Conservation (phyloP, 2,888 invertebrate species). For the Therioaphis trifolii region DNA sequence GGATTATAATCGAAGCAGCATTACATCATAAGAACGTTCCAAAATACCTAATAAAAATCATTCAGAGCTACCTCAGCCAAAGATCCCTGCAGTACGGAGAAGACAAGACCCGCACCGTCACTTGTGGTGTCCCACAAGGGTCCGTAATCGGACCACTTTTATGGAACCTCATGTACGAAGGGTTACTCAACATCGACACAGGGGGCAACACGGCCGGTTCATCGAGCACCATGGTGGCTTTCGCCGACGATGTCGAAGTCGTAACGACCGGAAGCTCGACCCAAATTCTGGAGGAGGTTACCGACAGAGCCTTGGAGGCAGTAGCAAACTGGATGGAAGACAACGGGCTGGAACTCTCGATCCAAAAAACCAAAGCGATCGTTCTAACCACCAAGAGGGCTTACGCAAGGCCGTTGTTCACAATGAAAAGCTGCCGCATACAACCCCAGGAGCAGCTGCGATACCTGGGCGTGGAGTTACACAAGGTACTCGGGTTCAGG, state of each 20-base stretch:
- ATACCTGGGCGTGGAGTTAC: not conserved
- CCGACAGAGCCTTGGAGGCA: not conserved
- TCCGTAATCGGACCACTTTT: not conserved
- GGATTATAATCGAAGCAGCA: no score
- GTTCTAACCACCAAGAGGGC: not conserved
- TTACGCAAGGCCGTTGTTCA: not conserved
- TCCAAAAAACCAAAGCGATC: not conserved
- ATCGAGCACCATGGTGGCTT: not conserved
- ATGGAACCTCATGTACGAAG: conserved; percentile 25
- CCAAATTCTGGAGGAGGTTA: not conserved
- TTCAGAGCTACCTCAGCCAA: not conserved
- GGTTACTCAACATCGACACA: not conserved
- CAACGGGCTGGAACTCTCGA: not conserved
- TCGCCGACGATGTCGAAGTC: conserved; percentile 16
- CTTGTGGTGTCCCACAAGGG: conserved; percentile 16
- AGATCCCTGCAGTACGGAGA: not conserved
- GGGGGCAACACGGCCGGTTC: no score
- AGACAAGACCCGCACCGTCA: not conserved
- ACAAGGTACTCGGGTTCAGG: not conserved
- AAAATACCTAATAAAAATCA: not conserved
- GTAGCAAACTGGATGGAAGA: not conserved
- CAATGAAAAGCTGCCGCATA: not conserved
- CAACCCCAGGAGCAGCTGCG: not conserved
- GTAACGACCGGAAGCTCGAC: not conserved
- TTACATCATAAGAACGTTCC: no score